Base-by-base conservation (phyloP, 2,113 vertebrate species). In the Mastomys coucha region DNA sequence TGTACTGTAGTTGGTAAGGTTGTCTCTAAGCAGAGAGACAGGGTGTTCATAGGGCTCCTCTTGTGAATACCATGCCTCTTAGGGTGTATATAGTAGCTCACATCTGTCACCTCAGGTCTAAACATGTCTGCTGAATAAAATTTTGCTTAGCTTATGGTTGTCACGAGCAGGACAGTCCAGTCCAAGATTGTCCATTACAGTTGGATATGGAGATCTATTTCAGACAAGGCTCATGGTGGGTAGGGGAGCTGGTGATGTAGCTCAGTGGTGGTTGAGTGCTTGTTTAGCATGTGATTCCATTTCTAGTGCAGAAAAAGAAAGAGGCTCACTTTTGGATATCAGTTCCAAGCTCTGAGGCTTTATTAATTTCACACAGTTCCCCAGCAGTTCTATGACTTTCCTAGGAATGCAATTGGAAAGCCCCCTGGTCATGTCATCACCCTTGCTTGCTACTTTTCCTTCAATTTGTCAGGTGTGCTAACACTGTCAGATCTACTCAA, bases 321-420 rank as follows among this genome's bases (percentile, higher is more conserved):
- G 5, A 28, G 49, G 5, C 56, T 81, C 36, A 53, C 26, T 85
- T 95, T 94, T 78, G 60, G 89, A 93, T 91, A 90, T 76, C 33
- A 28, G 8, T 33, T 49, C 26, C 39, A 60, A 67, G 70, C 28
- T 91, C 67, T 73, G 36, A 51, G 31, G 22, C 36, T n/a, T 93
- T 26, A 51, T 77, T 10, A 5, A 6, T 81, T 91, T 75, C 92
- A 75, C n/a, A 51, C 13, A 69, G 70, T 49, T 31, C 9, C 73
- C 16, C 31, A 75, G 58, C 11, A 42, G 51, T 80, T 58, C 5
- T 70, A 6, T 69, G 28, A 63, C 69, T 90, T 88, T 60, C n/a
- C 51, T 51, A 20, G 0, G 26, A 56, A 53, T 91, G 89, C 63
- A 58, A 80, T 16, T 78, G 9, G 85, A 87, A 73, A 56, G 53